A percentile compares a stretch with the other conserved stretches of the same genome.
These are phyloP conservation scores for Melanchra persicariae DNA, from an alignment of 2,888 invertebrate genomes.

Conservation along the genomic window DNA sequence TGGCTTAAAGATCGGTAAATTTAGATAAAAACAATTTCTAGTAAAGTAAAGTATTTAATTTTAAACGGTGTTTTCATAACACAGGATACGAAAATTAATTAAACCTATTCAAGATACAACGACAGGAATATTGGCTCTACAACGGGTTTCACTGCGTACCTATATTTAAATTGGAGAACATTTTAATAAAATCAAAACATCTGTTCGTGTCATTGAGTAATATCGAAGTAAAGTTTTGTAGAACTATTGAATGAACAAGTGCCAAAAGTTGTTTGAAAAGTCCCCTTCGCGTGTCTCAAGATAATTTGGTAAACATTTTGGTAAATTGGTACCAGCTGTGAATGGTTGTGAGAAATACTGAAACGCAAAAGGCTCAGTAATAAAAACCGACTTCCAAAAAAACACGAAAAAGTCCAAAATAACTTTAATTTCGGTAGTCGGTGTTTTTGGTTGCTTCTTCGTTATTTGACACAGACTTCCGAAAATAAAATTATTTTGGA, in stretches of 20 bases:
- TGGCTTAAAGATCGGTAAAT: not conserved
- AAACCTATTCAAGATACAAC: not conserved
- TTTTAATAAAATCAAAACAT: slow-evolving; percentile 45
- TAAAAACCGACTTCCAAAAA: too few species aligned
- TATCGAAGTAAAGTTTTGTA: slow-evolving; percentile 46
- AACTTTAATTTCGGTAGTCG: too few species aligned
- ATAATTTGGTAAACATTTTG: slow-evolving; percentile 47
- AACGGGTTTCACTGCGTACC: slow-evolving; percentile 3
- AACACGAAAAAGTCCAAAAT: too few species aligned
- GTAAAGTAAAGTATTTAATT: not conserved
- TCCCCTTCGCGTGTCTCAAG: slow-evolving; percentile 22
- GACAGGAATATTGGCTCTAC: slow-evolving; percentile 25
- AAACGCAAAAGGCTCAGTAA: slow-evolving; percentile 9
- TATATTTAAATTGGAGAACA: not conserved
- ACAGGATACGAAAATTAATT: slow-evolving; percentile 25
- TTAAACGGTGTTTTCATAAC: slow-evolving; percentile 5
- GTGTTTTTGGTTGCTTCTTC: too few species aligned
- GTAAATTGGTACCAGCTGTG: slow-evolving; percentile 33
- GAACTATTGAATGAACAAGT: slow-evolving; percentile 43
- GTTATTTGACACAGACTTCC: too few species aligned
- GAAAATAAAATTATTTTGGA: too few species aligned
- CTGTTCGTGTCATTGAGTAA: slow-evolving; percentile 43
- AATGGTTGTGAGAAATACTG: slow-evolving; percentile 17
- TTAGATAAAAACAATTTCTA: not conserved
- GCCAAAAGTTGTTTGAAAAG: slow-evolving; percentile 44